Percentiles rank a stretch among this genome's conserved stretches.
Evolutionary conservation across 2,113 vertebrate genomes (phyloP).

Genomic region (Paralichthys olivaceus): DNA sequence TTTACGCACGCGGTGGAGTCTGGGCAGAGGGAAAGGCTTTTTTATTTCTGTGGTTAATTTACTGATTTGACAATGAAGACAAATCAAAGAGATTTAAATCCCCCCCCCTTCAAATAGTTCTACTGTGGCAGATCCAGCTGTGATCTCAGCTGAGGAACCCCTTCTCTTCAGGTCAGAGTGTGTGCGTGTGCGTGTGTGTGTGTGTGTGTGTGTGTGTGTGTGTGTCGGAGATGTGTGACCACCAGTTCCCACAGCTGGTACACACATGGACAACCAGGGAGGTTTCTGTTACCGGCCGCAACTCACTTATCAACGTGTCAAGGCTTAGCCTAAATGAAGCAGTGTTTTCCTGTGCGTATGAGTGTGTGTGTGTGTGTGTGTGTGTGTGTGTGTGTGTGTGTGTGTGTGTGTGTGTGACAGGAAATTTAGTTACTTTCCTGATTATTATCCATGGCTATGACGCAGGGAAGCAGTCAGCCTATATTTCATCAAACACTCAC

Average conservation of each 20-base stretch:
- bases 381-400: too few species aligned
- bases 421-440: conserved; percentile 13
- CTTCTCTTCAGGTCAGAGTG: conserved; percentile 36
- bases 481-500: not conserved
- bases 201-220: conserved; percentile 14
- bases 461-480: conserved; percentile 18
- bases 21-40: conserved; percentile 25
- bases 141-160: conserved; percentile 58
- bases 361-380: not conserved
- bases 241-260: conserved; percentile 71
- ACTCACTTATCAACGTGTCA: conserved; percentile 68
- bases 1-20: conserved; percentile 14
- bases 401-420: not conserved
- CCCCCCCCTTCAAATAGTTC: conserved; percentile 29
- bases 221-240: conserved; percentile 39
- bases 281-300: conserved; percentile 51
- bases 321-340: conserved; percentile 31
- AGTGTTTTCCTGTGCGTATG: not conserved
- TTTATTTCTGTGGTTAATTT: conserved; percentile 41
- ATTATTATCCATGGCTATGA: conserved; percentile 8
- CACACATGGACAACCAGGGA: conserved; percentile 71
- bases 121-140: conserved; percentile 56
- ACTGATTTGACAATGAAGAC: conserved; percentile 53
- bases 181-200: conserved; percentile 8
- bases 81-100: conserved; percentile 43